Conservation (phyloP, 1,140 invertebrate genomes). For the Radopholus similis region DNA sequence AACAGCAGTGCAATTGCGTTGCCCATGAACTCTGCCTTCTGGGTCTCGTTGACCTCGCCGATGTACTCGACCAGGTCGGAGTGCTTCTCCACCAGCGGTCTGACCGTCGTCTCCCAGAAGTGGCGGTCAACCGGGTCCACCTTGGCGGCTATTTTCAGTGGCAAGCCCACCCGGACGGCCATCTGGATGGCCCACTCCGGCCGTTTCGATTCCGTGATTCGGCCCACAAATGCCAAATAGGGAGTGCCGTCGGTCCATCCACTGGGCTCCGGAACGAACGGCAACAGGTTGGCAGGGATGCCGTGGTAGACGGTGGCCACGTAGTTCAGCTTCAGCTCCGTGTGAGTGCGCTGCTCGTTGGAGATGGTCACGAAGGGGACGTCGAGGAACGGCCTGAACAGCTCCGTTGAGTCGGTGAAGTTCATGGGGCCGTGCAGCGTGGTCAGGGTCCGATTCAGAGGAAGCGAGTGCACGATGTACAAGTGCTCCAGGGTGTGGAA, state of each 20-base stretch:
- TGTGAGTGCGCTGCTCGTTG: constrained; percentile 15
- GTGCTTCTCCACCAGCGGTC: constrained; percentile 5
- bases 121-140: neutral
- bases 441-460: neutral
- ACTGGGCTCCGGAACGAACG: neutral
- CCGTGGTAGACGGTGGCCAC: constrained; percentile 21
- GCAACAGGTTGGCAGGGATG: neutral
- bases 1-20: constrained; percentile 26
- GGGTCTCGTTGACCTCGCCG: constrained; percentile 15
- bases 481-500: no score
- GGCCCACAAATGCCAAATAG: constrained; percentile 22
- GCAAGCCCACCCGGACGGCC: constrained; percentile 5
- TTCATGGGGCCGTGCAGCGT: neutral
- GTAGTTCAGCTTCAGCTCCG: neutral
- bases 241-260: neutral
- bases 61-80: constrained; percentile 8
- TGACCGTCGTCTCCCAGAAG: neutral
- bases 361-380: constrained; percentile 17
- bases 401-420: neutral
- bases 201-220: neutral
- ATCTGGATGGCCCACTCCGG: constrained; percentile 19
- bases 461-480: neutral
- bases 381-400: neutral
- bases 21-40: constrained; percentile 17
- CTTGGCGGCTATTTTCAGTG: constrained; percentile 24